These are phyloP conservation scores for Melanargia galathea DNA, from an alignment of 2,888 invertebrate genomes.

Conservation along the genomic window DNA sequence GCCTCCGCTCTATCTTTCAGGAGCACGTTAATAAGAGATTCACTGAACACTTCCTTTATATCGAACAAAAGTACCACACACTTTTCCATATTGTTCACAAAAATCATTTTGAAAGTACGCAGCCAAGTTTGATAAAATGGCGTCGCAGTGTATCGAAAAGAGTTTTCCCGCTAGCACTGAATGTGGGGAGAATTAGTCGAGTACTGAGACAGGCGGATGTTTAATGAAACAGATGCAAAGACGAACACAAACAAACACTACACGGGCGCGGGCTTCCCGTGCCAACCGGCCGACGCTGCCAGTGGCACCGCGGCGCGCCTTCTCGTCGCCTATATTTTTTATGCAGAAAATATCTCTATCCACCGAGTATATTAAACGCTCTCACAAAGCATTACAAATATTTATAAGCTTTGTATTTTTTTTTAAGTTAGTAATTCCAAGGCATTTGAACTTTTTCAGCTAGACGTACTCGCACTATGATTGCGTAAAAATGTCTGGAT, in stretches of 20 bases:
- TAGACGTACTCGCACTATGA: constrained; percentile 18
- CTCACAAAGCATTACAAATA: neutral
- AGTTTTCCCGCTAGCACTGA: constrained; percentile 62
- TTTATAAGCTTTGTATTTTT: neutral
- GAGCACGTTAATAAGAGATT: constrained; percentile 73
- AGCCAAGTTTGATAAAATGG: constrained; percentile 50
- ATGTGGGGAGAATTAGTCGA: constrained; percentile 68
- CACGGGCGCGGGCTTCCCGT: constrained; percentile 55
- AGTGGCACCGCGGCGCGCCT: constrained; percentile 66
- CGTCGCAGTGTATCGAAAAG: constrained; percentile 51
- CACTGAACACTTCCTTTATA: constrained; percentile 78
- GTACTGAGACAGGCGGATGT: constrained; percentile 74
- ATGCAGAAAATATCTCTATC: constrained; percentile 50
- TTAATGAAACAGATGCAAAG: constrained; percentile 77
- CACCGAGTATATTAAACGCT: constrained; percentile 20
- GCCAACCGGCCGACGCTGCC: constrained; percentile 76
- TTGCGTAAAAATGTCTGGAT: constrained; percentile 32
- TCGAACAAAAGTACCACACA: constrained; percentile 72
- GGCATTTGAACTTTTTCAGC: neutral
- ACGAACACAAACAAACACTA: constrained; percentile 73
- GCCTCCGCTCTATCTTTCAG: constrained; percentile 70
- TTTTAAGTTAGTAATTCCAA: neutral
- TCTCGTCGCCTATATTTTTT: constrained; percentile 65
- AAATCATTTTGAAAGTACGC: constrained; percentile 53
- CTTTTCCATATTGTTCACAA: constrained; percentile 66